phyloP scores from a whole-genome alignment of 2,113 vertebrate genomes.

The Rhagologus leucostigma region DNA sequence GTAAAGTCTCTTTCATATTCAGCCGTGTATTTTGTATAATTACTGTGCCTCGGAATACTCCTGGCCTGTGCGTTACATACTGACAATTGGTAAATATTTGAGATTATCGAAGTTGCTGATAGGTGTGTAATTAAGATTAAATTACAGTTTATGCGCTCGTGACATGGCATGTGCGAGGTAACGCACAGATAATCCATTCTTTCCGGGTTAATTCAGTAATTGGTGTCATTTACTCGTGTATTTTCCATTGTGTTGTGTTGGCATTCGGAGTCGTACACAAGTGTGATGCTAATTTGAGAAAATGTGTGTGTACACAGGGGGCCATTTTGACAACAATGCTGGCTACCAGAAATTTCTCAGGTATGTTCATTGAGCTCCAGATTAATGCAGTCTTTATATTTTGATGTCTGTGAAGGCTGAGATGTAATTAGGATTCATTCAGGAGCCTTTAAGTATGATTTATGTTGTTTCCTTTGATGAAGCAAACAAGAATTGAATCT shows the following conservation, averaged over 20 bases:
- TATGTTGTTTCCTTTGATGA: not conserved
- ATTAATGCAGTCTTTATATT: not conserved
- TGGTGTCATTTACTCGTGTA: not conserved
- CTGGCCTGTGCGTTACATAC: not conserved
- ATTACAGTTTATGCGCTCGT: not conserved
- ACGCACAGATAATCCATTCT: not conserved
- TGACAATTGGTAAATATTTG: not conserved
- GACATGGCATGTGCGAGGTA: not conserved
- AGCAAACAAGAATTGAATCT: not conserved
- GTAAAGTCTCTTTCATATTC: not conserved
- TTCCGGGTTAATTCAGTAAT: not conserved
- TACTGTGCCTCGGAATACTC: not conserved
- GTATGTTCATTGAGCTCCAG: slow-evolving; percentile 71
- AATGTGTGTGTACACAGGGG: slow-evolving; percentile 76
- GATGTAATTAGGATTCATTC: not conserved
- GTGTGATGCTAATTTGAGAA: slow-evolving; percentile 11
- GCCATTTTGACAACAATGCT: slow-evolving; percentile 99
- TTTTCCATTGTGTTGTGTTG: not conserved
- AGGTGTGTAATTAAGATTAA: not conserved
- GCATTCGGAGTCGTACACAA: not conserved
- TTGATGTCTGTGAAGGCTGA: not conserved
- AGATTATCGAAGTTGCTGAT: not conserved
- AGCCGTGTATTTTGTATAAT: not conserved
- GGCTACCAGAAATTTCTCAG: slow-evolving; percentile 97
- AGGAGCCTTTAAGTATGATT: not conserved